Evolutionary conservation across 2,888 invertebrate species (phyloP).

Genomic region (Melinaea menophilus): DNA sequence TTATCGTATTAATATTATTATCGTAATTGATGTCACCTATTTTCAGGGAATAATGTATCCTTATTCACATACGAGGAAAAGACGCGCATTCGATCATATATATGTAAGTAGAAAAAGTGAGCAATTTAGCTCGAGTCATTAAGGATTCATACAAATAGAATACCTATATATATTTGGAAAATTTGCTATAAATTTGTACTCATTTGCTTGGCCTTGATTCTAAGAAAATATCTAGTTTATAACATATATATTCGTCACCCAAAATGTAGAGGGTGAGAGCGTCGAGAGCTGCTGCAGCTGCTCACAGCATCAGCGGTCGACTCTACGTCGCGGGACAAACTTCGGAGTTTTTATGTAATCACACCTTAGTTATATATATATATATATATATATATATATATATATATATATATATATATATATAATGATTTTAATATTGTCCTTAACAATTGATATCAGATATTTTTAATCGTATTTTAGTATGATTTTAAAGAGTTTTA

Average conservation of each 20-base stretch:
- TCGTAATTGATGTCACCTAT: constrained; percentile 18
- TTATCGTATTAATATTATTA: background rate
- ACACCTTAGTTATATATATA: too few species aligned
- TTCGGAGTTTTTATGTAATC: constrained; percentile 67
- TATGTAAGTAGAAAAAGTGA: constrained; percentile 52
- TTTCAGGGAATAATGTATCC: constrained; percentile 71
- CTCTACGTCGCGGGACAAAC: constrained; percentile 66
- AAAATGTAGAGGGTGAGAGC: constrained; percentile 57
- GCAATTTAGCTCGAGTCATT: too few species aligned
- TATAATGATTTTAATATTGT: background rate
- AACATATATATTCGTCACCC: background rate
- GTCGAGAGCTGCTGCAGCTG: constrained; percentile 56
- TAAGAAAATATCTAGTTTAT: background rate
- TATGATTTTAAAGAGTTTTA: background rate
- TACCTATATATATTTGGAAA: background rate
- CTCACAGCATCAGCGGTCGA: constrained; percentile 58
- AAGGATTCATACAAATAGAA: background rate
- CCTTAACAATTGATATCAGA: too few species aligned
- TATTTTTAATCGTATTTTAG: background rate
- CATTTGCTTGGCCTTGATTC: background rate
- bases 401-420: too few species aligned
- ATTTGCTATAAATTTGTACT: background rate
- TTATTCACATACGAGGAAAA: constrained; percentile 66
- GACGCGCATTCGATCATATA: constrained; percentile 54
- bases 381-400: too few species aligned